These are phyloP conservation scores for Phoebastria nigripes DNA, from an alignment of 2,797 vertebrate species.

Conservation along the genomic window DNA sequence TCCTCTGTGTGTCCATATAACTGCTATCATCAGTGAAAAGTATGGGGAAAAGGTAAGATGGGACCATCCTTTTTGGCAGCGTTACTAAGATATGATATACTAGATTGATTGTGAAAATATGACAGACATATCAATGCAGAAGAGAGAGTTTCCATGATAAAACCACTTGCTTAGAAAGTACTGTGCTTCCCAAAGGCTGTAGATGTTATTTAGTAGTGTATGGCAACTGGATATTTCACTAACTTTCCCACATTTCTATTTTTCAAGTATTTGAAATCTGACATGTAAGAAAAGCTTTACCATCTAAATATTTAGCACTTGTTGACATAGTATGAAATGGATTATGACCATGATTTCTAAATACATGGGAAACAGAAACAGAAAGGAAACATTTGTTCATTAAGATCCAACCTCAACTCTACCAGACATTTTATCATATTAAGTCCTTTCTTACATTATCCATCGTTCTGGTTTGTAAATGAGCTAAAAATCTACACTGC, in stretches of 20 bases:
- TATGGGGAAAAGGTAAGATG: not conserved
- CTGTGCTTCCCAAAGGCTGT: not conserved
- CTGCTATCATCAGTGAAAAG: not conserved
- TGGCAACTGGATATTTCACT: not conserved
- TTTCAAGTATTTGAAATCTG: not conserved
- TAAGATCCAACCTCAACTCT: not conserved
- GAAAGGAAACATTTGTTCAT: not conserved
- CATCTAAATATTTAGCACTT: not conserved
- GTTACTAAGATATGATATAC: no score
- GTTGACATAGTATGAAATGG: not conserved
- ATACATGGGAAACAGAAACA: not conserved
- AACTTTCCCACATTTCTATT: not conserved
- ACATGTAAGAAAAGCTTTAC: not conserved
- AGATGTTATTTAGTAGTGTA: not conserved
- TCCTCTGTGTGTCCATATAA: not conserved
- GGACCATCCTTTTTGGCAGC: not conserved
- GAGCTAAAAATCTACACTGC: not conserved
- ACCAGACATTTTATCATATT: not conserved
- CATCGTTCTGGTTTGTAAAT: not conserved
- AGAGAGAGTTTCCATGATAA: not conserved
- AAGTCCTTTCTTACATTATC: not conserved
- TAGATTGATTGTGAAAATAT: not conserved
- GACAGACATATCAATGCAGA: not conserved
- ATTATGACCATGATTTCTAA: not conserved
- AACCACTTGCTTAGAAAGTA: not conserved